phyloP scores from a whole-genome alignment of 2,113 vertebrate species.

The Saccopteryx leptura region DNA sequence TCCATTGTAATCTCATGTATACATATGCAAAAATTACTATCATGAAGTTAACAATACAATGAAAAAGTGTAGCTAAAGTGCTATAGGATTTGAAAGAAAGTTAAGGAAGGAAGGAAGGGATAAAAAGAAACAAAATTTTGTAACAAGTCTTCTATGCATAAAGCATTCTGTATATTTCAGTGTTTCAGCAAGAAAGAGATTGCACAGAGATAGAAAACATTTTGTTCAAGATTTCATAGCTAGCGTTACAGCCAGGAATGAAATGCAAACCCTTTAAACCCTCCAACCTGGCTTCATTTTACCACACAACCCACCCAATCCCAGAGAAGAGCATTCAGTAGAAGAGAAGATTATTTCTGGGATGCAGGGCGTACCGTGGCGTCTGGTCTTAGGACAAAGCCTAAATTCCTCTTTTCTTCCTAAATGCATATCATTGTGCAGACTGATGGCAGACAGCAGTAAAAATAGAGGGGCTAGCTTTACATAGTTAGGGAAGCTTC shows the following conservation, averaged over 20 bases:
- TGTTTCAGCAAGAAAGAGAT: neutral
- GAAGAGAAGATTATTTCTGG: slow-evolving; percentile 17
- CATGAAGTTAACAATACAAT: neutral
- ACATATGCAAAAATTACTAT: neutral
- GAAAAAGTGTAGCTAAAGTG: neutral
- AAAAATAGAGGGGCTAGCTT: slow-evolving; percentile 61
- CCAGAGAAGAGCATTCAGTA: neutral
- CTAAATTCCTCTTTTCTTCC: slow-evolving; percentile 32
- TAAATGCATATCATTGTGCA: neutral
- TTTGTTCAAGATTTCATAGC: neutral
- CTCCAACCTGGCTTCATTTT: neutral
- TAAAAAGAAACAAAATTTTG: neutral
- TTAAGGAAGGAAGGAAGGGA: neutral
- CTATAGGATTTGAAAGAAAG: neutral
- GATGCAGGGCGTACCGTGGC: neutral
- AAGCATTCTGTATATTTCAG: neutral
- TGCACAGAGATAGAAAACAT: neutral
- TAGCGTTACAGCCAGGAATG: neutral
- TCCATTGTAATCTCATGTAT: neutral
- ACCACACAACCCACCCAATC: neutral
- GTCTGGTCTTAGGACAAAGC: slow-evolving; percentile 37
- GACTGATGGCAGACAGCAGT: slow-evolving; percentile 13
- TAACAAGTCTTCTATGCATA: neutral
- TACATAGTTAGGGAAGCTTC: slow-evolving; percentile 62
- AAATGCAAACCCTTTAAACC: slow-evolving; percentile 23